Conservation (phyloP, 2,113 vertebrate genomes). For the Oreochromis aureus region DNA sequence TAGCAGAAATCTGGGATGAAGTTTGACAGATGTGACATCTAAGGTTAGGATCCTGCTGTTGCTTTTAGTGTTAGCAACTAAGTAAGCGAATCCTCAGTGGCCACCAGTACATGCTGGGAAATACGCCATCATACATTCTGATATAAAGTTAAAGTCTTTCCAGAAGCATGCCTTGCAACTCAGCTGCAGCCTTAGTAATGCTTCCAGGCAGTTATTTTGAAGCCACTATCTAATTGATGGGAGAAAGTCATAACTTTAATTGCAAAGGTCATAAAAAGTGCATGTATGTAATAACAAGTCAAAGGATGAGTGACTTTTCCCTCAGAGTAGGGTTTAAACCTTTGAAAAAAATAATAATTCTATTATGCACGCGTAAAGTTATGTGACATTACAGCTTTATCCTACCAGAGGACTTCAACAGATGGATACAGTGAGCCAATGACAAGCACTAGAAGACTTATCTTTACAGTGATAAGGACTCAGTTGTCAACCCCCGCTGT, state of each 20-base stretch:
- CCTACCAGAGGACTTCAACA: not conserved
- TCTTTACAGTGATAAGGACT: not conserved
- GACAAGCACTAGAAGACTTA: not conserved
- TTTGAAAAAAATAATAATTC: not conserved
- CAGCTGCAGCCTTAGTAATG: not conserved
- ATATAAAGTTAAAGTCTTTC: not conserved
- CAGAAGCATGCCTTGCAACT: not conserved
- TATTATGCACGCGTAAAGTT: not conserved
- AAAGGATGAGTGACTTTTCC: not conserved
- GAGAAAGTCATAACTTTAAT: not conserved
- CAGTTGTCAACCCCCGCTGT: not conserved
- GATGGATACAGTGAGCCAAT: not conserved
- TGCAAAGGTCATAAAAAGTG: not conserved
- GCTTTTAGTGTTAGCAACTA: not conserved
- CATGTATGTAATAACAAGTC: not conserved
- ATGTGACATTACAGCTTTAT: not conserved
- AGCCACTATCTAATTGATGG: not conserved
- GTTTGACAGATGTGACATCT: not conserved
- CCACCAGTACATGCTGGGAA: not conserved
- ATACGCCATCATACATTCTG: not conserved
- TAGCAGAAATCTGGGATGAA: conserved; percentile 5
- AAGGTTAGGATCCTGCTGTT: not conserved
- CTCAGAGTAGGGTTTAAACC: not conserved
- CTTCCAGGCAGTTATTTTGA: not conserved
- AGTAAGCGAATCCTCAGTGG: not conserved